These are phyloP conservation scores for Rhinogobio ventralis DNA, from an alignment of 2,797 vertebrate genomes.

Conservation along the genomic window DNA sequence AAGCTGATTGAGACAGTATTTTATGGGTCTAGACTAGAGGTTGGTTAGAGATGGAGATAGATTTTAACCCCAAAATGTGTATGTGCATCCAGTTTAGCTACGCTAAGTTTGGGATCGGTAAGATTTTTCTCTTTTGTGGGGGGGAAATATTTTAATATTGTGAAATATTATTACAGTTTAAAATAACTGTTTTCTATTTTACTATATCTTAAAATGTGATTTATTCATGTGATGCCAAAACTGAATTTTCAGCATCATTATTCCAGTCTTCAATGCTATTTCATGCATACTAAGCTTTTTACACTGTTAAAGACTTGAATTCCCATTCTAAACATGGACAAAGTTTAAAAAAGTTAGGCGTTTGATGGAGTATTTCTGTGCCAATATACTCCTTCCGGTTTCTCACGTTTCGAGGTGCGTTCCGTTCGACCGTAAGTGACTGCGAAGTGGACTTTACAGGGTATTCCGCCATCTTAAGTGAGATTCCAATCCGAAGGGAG, in stretches of 20 bases:
- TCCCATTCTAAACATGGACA: no score
- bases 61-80: neutral
- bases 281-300: no score
- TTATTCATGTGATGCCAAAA: neutral
- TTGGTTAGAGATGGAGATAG: neutral
- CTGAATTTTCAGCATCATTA: neutral
- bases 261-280: neutral
- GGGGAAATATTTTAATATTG: neutral
- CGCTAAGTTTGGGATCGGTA: neutral
- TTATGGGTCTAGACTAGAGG: neutral
- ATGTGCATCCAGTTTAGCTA: neutral
- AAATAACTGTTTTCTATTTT: neutral
- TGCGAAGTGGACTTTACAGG: no score
- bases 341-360: no score
- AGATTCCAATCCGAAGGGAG: no score
- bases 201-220: neutral
- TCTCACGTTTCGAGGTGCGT: no score
- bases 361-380: no score
- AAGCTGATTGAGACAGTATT: neutral
- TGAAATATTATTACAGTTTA: neutral
- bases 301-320: no score
- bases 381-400: no score
- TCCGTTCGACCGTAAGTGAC: no score
- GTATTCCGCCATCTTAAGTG: no score
- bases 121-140: neutral